Evolutionary conservation across 2,797 vertebrate genomes (phyloP).

Genomic region (Acestrorhynchus altus): DNA sequence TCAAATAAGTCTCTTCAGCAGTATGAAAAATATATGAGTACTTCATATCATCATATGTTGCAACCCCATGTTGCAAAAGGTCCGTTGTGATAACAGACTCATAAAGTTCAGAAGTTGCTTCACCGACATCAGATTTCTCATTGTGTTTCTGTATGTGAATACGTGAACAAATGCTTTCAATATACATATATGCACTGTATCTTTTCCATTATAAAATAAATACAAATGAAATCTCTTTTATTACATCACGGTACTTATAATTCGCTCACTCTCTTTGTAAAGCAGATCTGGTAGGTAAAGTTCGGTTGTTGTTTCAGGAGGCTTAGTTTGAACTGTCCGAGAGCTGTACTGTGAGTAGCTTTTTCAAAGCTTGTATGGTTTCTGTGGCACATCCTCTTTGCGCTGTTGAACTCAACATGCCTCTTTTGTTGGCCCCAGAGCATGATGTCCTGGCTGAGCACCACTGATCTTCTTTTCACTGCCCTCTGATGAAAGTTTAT

Average conservation of each 20-base stretch:
- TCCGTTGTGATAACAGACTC: conserved; percentile 36
- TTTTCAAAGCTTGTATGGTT: conserved; percentile 38
- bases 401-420: conserved; percentile 66
- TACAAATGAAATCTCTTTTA: conserved; percentile 77
- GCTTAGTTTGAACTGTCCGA: conserved; percentile 52
- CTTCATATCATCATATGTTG: conserved; percentile 39
- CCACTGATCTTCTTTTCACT: conserved; percentile 45
- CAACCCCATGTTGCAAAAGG: conserved; percentile 31
- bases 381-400: conserved; percentile 34
- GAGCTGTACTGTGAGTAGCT: conserved; percentile 47
- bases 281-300: conserved; percentile 57
- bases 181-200: conserved; percentile 75
- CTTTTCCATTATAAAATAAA: conserved; percentile 79
- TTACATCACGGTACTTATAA: conserved; percentile 60
- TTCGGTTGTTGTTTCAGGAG: conserved; percentile 36
- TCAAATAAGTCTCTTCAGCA: conserved; percentile 40
- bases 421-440: conserved; percentile 61
- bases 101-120: conserved; percentile 37
- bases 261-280: conserved; percentile 49
- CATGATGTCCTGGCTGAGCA: conserved; percentile 56
- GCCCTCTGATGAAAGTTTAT: conserved; percentile 60
- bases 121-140: conserved; percentile 42
- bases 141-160: conserved; percentile 65
- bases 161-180: conserved; percentile 75
- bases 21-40: conserved; percentile 60